A percentile compares a stretch with the other conserved stretches of the same genome.
phyloP scores from a whole-genome alignment of 2,113 vertebrate species.

The Polypterus senegalus region DNA sequence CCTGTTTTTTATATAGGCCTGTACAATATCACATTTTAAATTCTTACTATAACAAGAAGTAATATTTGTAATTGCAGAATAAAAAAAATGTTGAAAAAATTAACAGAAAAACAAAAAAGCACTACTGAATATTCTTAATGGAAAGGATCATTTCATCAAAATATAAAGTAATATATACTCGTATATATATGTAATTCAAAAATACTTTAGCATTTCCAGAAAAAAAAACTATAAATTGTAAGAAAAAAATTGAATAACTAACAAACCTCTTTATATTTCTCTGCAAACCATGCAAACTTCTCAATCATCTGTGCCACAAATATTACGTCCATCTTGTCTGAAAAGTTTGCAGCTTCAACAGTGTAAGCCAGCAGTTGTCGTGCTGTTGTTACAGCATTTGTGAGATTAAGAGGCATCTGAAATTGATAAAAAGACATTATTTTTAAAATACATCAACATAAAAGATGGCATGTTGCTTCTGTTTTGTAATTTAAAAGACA shows the following conservation, averaged over 20 bases:
- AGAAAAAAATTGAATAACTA: background rate
- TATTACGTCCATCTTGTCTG: slow-evolving; percentile 96
- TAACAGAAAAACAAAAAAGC: too few relatives aligned
- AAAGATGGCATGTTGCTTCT: too few relatives aligned
- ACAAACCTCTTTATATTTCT: slow-evolving; percentile 87
- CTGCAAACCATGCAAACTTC: slow-evolving; percentile 87
- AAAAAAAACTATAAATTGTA: background rate
- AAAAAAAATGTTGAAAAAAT: too few relatives aligned
- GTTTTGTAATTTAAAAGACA: too few relatives aligned
- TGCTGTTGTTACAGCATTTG: slow-evolving; percentile 77
- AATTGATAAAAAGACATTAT: background rate
- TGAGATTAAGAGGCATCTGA: slow-evolving; percentile 91
- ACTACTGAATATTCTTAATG: too few relatives aligned
- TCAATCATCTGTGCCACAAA: slow-evolving; percentile 98
- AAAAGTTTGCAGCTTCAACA: slow-evolving; percentile 84
- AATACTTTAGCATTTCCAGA: background rate
- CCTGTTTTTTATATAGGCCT: too few relatives aligned
- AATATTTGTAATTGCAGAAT: too few relatives aligned
- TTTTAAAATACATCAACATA: too few relatives aligned
- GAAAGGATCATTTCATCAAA: background rate
- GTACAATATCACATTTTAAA: too few relatives aligned
- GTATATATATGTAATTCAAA: background rate
- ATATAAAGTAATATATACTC: background rate
- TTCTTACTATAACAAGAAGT: too few relatives aligned
- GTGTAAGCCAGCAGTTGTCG: slow-evolving; percentile 81